Percentiles rank a stretch among this genome's conserved stretches.
These are phyloP conservation scores for Morinoia aosen DNA, from an alignment of 2,888 invertebrate species.

Conservation along the genomic window DNA sequence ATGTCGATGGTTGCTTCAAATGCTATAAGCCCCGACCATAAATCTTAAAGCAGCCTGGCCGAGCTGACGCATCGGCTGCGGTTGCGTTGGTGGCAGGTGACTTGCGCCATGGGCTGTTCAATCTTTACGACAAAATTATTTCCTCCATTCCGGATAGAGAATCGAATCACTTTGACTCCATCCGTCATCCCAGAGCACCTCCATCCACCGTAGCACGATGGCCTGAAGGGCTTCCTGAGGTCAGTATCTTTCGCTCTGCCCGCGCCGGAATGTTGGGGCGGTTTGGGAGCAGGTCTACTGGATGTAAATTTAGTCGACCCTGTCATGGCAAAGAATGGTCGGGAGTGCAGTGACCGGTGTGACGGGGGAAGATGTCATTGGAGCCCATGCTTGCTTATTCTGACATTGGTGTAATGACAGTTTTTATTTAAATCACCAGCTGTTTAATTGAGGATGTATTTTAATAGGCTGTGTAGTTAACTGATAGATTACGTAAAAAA, in stretches of 20 bases:
- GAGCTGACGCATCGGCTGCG: conserved; percentile 26
- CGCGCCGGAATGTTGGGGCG: neutral
- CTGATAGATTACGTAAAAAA: no score
- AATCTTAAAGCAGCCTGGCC: conserved; percentile 31
- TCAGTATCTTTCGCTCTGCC: neutral
- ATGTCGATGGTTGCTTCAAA: conserved; percentile 12
- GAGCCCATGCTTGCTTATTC: neutral
- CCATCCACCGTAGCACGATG: neutral
- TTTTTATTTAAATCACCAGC: neutral
- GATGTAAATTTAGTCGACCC: neutral
- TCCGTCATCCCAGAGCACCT: conserved; percentile 28
- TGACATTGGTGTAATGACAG: neutral
- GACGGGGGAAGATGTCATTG: neutral
- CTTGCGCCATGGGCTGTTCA: neutral
- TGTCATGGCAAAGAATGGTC: neutral
- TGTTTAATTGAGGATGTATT: neutral
- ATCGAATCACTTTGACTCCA: conserved; percentile 43
- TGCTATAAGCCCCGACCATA: neutral
- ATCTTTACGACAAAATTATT: conserved; percentile 51
- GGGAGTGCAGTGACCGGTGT: neutral
- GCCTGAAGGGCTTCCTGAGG: neutral
- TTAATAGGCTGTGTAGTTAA: no score
- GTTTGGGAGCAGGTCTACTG: neutral
- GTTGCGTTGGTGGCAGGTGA: conserved; percentile 22
- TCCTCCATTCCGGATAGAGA: conserved; percentile 38